phyloP scores from a whole-genome alignment of 2,888 invertebrate genomes.

The Phragmatobia fuliginosa region DNA sequence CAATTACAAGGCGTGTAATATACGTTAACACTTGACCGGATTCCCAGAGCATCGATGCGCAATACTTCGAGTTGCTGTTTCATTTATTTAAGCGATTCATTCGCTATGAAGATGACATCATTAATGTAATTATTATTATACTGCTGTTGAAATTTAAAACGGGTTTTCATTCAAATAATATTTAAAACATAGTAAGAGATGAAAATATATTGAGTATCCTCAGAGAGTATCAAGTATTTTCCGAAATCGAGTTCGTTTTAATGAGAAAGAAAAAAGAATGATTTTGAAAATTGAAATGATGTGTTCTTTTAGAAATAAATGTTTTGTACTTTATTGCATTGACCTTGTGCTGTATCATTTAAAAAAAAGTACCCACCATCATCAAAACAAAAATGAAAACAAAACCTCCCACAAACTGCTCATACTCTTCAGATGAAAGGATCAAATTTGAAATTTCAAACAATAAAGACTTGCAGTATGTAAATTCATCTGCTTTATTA shows the following conservation, averaged over 20 bases:
- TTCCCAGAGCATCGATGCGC: conserved; percentile 48
- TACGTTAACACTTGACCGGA: conserved; percentile 62
- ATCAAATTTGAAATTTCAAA: conserved; percentile 42
- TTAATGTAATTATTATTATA: conserved; percentile 16
- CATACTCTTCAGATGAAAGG: conserved; percentile 18
- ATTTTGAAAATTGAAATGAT: background rate
- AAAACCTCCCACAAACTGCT: background rate
- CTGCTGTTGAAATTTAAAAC: background rate
- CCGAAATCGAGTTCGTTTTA: too few species aligned
- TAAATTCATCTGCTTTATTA: conserved; percentile 55
- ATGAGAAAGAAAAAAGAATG: background rate
- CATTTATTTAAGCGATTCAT: conserved; percentile 25
- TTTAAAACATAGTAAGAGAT: background rate
- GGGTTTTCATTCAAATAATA: too few species aligned
- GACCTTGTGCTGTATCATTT: background rate
- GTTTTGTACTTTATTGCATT: background rate
- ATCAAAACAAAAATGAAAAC: background rate
- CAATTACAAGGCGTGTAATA: conserved; percentile 66
- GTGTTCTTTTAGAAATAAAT: background rate
- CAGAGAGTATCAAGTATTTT: too few species aligned
- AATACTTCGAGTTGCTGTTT: conserved; percentile 36
- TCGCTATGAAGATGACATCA: conserved; percentile 19
- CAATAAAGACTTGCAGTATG: conserved; percentile 49
- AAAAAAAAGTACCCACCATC: background rate
- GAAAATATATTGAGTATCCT: background rate